Evolutionary conservation across 2,888 invertebrate genomes (phyloP).

Genomic region (Catotricha subobsoleta): DNA sequence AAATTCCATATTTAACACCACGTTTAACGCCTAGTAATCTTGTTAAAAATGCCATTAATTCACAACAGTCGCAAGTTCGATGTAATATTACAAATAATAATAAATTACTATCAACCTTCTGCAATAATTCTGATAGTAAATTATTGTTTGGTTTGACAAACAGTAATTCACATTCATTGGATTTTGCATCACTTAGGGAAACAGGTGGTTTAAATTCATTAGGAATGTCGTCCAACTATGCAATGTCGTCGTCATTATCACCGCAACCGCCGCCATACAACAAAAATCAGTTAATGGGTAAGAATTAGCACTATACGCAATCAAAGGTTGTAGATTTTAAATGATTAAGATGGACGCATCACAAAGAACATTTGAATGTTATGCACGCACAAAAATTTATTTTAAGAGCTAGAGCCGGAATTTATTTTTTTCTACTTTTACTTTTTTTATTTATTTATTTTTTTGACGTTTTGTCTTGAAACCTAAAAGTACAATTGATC

Average conservation of each 20-base stretch:
- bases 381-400: too few relatives aligned
- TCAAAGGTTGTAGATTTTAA: not conserved
- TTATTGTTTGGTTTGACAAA: constrained; percentile 12
- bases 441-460: too few relatives aligned
- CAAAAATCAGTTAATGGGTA: constrained; percentile 17
- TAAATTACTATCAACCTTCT: too few relatives aligned
- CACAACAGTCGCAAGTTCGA: constrained; percentile 1
- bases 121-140: not conserved
- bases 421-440: not conserved
- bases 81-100: too few relatives aligned
- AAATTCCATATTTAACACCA: constrained; percentile 21
- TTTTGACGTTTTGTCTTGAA: too few relatives aligned
- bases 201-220: constrained; percentile 7
- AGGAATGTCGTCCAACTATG: constrained; percentile 12
- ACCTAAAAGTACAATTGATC: too few relatives aligned
- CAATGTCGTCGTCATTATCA: constrained; percentile 7
- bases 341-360: not conserved
- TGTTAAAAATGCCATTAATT: constrained; percentile 35
- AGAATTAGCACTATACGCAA: constrained; percentile 9
- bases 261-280: constrained; percentile 14
- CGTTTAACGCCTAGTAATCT: constrained; percentile 31
- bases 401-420: not conserved
- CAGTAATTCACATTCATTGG: constrained; percentile 15
- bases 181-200: constrained; percentile 16
- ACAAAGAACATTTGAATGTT: constrained; percentile 1